These are phyloP conservation scores for Ophioninae sp. DNA, from an alignment of 2,888 invertebrate species.

Conservation along the genomic window DNA sequence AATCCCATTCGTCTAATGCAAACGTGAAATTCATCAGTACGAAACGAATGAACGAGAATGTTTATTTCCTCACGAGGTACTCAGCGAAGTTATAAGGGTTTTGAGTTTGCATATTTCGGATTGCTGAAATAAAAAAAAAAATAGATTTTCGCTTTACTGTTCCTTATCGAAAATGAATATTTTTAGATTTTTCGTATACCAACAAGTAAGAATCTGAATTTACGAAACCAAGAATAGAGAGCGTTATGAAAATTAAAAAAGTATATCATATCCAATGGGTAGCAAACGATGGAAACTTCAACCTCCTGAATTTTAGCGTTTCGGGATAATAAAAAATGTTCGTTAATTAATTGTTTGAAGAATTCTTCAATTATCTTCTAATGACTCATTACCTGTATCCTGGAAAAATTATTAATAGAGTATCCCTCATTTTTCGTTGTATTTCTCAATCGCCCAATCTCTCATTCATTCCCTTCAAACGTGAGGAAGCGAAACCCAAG, in stretches of 20 bases:
- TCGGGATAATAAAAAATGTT: not conserved
- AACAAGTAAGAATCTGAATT: too few species aligned
- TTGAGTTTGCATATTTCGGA: too few species aligned
- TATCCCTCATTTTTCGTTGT: not conserved
- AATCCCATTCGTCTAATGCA: not conserved
- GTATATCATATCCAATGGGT: too few species aligned
- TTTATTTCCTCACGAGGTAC: not conserved
- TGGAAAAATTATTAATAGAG: not conserved
- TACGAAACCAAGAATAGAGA: too few species aligned
- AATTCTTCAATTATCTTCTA: not conserved
- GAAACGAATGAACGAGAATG: not conserved
- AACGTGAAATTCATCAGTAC: conserved; percentile 26
- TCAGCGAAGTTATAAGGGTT: not conserved
- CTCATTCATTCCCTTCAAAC: not conserved
- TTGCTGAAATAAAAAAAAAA: too few species aligned
- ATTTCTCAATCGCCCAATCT: not conserved
- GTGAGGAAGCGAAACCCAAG: not conserved
- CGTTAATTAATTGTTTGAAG: not conserved
- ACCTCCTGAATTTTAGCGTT: not conserved
- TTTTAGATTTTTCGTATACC: too few species aligned
- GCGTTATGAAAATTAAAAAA: too few species aligned
- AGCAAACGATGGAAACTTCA: too few species aligned
- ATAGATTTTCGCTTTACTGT: too few species aligned
- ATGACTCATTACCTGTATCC: too few species aligned
- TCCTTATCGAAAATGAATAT: too few species aligned